phyloP scores from a whole-genome alignment of 2,797 vertebrate genomes.

The Helicolenus hilgendorfi region DNA sequence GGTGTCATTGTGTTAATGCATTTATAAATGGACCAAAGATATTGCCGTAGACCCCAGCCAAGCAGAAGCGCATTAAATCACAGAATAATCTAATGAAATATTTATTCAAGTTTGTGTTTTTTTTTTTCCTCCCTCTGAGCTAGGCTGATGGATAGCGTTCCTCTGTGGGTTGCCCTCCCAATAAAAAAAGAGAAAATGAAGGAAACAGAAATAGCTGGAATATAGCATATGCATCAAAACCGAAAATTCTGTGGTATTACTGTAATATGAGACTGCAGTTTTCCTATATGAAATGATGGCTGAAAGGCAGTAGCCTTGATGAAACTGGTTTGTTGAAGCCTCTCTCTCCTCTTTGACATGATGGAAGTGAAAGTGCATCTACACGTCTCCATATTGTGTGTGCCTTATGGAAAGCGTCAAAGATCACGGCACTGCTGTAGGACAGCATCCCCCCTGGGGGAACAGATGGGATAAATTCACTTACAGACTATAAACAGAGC shows the following conservation, averaged over 20 bases:
- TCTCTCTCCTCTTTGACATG: constrained; percentile 33
- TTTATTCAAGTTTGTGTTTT: constrained; percentile 83
- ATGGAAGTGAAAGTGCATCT: constrained; percentile 43
- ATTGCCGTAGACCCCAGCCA: constrained; percentile 79
- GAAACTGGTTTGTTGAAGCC: constrained; percentile 28
- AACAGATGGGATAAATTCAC: constrained; percentile 83
- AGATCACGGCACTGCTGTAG: constrained; percentile 79
- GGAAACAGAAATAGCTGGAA: constrained; percentile 28
- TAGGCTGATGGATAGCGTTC: constrained; percentile 68
- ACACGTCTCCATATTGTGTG: constrained; percentile 63
- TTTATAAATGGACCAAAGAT: constrained; percentile 86
- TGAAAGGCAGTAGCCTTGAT: constrained; percentile 42
- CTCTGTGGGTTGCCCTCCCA: constrained; percentile 49
- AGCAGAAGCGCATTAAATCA: constrained; percentile 85
- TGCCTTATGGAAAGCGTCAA: constrained; percentile 75
- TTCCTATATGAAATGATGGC: constrained; percentile 16
- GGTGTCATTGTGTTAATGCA: constrained; percentile 86
- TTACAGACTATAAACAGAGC: constrained; percentile 78
- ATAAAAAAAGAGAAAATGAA: constrained; percentile 36
- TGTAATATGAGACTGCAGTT: constrained; percentile 13
- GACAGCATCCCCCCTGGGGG: constrained; percentile 77
- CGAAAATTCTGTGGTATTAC: constrained; percentile 24
- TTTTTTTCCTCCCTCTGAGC: constrained; percentile 45
- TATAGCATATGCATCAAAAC: constrained; percentile 15
- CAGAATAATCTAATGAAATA: constrained; percentile 87